Conservation (phyloP, 2,113 vertebrate species). For the Salvelinus namaycush region DNA sequence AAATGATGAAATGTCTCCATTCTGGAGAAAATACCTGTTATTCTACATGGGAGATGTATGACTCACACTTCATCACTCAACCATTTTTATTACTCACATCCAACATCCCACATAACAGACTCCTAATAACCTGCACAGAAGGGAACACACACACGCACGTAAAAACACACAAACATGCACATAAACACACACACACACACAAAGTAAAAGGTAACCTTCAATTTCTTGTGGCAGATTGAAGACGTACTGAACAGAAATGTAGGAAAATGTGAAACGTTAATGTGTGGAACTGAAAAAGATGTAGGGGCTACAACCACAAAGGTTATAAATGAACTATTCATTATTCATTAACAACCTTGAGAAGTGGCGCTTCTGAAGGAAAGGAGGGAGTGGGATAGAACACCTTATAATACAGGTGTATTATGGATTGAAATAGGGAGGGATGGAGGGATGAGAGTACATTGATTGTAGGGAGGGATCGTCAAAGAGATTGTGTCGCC, state of each 20-base stretch:
- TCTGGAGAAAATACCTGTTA: too few species aligned
- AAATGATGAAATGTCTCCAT: too few species aligned
- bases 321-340: slow-evolving; percentile 36
- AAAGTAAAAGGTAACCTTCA: slow-evolving; percentile 27
- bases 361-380: not conserved
- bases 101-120: too few species aligned
- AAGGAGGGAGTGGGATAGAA: not conserved
- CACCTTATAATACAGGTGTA: too few species aligned
- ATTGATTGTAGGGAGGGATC: slow-evolving; percentile 24
- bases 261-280: not conserved
- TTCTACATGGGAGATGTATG: too few species aligned
- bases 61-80: too few species aligned
- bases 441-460: not conserved
- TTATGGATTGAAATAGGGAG: not conserved
- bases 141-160: too few species aligned
- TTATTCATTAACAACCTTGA: slow-evolving; percentile 55
- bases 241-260: not conserved
- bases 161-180: too few species aligned
- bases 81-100: too few species aligned
- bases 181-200: too few species aligned
- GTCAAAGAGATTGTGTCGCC: slow-evolving; percentile 8
- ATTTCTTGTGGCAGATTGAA: not conserved
- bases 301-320: not conserved
- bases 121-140: too few species aligned
- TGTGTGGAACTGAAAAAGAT: slow-evolving; percentile 7